Evolutionary conservation across 2,113 vertebrate genomes (phyloP), one percentile per base, ranked within the genome.

Genomic region (Laticauda colubrina): DNA sequence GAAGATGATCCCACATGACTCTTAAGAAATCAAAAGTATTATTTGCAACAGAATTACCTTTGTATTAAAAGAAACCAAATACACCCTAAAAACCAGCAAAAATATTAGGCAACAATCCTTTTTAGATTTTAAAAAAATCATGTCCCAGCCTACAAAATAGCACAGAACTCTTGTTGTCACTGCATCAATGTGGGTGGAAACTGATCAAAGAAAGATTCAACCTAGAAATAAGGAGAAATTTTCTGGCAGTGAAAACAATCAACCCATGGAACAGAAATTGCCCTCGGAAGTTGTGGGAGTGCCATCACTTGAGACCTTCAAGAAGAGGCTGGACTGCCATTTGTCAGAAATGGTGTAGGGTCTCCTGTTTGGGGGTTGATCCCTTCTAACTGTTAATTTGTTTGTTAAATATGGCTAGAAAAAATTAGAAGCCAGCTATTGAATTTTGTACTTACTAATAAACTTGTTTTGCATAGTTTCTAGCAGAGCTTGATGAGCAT

Each of bases 381-480:
- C 2, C 11, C 51, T 53, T 53, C 51, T 12, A 53, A 53, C 11
- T 53, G 51, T 53, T 53, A 53, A 53, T 53, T 53, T 53, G 51
- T 12, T 53, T 53, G 51, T 53, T 53, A 53, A 53, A 53, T 57
- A 56, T 20, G 24, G 69, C 34, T 56, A 56, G 3, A 87, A 81
- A 81, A 89, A 53, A 53, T 45, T 2, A 81, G 54, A 48, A n/a
- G 6, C 7, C 6, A 34, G 29, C 10, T 92, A 15, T 10, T 20
- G n/a, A 24, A 88, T 75, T 51, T 21, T 1, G 69, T 93, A 98
- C 99, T 99, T 97, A 99, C 99, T 98, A 97, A 99, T 99, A 97
- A 99, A 99, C 96, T 99, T 99, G 96, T 99, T 99, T 98, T 99
- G 99, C 99, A 99, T 99, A 98, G 99, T 98, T 96, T 99, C 99